Evolutionary conservation across 2,888 invertebrate genomes (phyloP).

Genomic region (Pollenia amentaria): DNA sequence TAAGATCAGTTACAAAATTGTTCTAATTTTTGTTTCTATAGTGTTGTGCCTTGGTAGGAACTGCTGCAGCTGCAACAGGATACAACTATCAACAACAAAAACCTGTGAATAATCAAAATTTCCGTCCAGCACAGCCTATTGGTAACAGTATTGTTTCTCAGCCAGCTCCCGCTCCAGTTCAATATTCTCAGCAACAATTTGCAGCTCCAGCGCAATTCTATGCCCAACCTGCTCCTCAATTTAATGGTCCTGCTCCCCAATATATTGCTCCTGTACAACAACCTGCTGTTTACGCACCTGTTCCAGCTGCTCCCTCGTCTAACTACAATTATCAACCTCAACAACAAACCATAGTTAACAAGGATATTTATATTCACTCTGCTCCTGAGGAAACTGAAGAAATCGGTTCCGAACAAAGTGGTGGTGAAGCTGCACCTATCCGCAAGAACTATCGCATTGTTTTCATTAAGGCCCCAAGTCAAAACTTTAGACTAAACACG

Average conservation of each 20-base stretch:
- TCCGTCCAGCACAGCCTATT: slow-evolving; percentile 25
- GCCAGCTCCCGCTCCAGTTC: background rate
- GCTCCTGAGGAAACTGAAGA: slow-evolving; percentile 83
- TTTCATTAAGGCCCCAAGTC: slow-evolving; percentile 84
- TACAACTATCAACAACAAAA: slow-evolving; percentile 78
- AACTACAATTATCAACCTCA: slow-evolving; percentile 51
- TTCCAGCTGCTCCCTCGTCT: slow-evolving; percentile 19
- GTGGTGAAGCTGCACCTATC: slow-evolving; percentile 78
- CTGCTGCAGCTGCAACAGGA: slow-evolving; percentile 77
- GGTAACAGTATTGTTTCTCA: too few relatives aligned
- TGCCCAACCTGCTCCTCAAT: slow-evolving; percentile 49
- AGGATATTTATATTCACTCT: slow-evolving; percentile 83
- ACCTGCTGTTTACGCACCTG: background rate
- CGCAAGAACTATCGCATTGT: slow-evolving; percentile 84
- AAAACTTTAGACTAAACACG: slow-evolving; percentile 83
- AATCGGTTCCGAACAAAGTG: slow-evolving; percentile 64
- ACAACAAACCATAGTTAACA: slow-evolving; percentile 79
- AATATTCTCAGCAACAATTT: slow-evolving; percentile 43
- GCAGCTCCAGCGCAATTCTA: slow-evolving; percentile 53
- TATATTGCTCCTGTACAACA: slow-evolving; percentile 20
- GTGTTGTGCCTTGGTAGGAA: slow-evolving; percentile 76
- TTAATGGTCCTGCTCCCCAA: slow-evolving; percentile 4
- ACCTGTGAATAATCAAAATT: slow-evolving; percentile 11
- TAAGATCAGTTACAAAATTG: background rate
- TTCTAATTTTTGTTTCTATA: slow-evolving; percentile 59